Evolutionary conservation across 2,113 vertebrate genomes (phyloP).

Genomic region (Urocolius indicus): DNA sequence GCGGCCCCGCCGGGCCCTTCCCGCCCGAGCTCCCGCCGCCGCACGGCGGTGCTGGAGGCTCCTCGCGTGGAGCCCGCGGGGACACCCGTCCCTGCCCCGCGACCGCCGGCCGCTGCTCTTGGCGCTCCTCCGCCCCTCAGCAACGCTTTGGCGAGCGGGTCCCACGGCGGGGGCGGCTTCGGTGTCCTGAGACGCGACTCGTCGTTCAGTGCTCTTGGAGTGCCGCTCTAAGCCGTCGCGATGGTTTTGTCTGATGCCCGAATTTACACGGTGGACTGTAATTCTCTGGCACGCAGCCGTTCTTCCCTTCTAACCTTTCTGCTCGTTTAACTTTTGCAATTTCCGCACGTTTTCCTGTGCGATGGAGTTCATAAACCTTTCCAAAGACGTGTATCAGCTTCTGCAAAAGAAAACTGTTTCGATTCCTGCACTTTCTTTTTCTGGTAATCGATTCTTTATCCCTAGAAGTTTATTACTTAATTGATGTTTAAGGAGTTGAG

Average conservation of each 20-base stretch:
- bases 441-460: neutral
- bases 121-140: neutral
- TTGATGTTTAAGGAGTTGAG: neutral
- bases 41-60: neutral
- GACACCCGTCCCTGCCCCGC: neutral
- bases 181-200: rapidly evolving
- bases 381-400: neutral
- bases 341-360: rapidly evolving
- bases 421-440: neutral
- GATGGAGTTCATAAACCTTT: rapidly evolving
- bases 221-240: rapidly evolving
- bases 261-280: rapidly evolving
- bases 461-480: neutral
- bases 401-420: neutral
- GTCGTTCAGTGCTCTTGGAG: rapidly evolving
- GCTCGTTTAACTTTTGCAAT: rapidly evolving
- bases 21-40: neutral
- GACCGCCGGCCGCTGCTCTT: neutral
- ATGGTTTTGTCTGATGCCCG: rapidly evolving
- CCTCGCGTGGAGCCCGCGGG: neutral
- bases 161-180: neutral
- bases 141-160: no score
- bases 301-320: neutral
- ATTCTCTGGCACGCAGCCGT: neutral
- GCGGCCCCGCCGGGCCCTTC: no score